Conservation (phyloP, 2,797 vertebrate genomes). For the Triplophysa bombifrons region DNA sequence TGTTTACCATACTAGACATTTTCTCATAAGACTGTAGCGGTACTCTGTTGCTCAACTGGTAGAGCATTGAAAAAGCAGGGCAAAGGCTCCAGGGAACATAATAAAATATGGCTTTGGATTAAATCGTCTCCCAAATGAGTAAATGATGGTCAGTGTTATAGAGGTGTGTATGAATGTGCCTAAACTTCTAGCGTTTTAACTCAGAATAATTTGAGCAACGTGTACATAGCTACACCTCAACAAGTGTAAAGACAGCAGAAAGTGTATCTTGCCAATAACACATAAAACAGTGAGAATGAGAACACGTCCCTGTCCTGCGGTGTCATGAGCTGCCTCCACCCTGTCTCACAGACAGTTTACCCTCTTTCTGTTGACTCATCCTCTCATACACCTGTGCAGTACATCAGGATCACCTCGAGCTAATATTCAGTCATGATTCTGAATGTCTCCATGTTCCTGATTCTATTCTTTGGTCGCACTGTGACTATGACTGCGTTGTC, state of each 20-base stretch:
- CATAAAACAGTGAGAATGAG: slow-evolving; percentile 6
- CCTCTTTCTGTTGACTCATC: slow-evolving; percentile 28
- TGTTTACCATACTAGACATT: too few species aligned
- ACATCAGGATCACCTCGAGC: neutral
- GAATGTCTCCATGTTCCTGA: neutral
- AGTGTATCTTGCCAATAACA: neutral
- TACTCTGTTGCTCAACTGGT: too few species aligned
- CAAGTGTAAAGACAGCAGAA: slow-evolving; percentile 1
- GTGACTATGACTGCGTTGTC: neutral
- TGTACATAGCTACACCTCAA: neutral
- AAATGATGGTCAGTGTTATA: too few species aligned
- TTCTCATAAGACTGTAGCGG: too few species aligned
- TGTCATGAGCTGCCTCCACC: slow-evolving; percentile 42
- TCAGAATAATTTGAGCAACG: too few species aligned
- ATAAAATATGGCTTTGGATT: too few species aligned
- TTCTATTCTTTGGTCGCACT: neutral
- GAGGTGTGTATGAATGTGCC: too few species aligned
- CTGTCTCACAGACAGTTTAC: slow-evolving; percentile 30
- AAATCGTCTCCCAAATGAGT: too few species aligned
- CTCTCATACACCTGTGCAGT: slow-evolving; percentile 17
- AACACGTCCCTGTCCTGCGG: slow-evolving; percentile 19
- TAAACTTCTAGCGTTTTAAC: too few species aligned
- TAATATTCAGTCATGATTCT: neutral
- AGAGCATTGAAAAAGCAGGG: too few species aligned
- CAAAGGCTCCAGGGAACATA: too few species aligned